Conservation (phyloP, 2,797 vertebrate species). For the Danio aesculapii region DNA sequence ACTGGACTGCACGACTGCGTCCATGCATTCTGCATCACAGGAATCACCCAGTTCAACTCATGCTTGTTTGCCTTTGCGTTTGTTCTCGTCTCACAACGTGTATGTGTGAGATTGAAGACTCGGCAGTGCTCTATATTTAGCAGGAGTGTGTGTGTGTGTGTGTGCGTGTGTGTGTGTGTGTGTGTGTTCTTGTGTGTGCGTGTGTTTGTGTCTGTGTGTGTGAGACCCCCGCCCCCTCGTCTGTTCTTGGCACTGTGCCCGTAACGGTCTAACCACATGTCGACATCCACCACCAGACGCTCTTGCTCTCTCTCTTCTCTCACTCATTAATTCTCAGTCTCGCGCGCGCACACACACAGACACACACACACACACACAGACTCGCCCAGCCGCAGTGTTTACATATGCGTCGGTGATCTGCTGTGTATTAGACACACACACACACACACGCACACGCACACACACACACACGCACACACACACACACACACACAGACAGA, state of each 20-base stretch:
- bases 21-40: no score
- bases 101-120: slow-evolving; percentile 47
- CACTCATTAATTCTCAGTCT: slow-evolving; percentile 39
- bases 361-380: slow-evolving; percentile 7
- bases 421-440: slow-evolving; percentile 38
- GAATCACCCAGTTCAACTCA: slow-evolving; percentile 27
- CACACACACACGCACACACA: neutral
- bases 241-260: slow-evolving; percentile 56
- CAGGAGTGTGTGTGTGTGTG: neutral
- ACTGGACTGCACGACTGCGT: no score
- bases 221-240: slow-evolving; percentile 32
- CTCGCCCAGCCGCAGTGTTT: slow-evolving; percentile 33
- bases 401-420: slow-evolving; percentile 45
- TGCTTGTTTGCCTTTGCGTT: slow-evolving; percentile 20
- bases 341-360: slow-evolving; percentile 25
- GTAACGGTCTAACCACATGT: slow-evolving; percentile 63
- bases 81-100: slow-evolving; percentile 40
- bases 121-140: slow-evolving; percentile 55
- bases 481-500: slow-evolving; percentile 23
- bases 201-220: slow-evolving; percentile 13
- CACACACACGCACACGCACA: neutral
- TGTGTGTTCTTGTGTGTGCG: slow-evolving; percentile 10
- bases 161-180: slow-evolving; percentile 9
- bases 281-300: slow-evolving; percentile 56
- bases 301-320: slow-evolving; percentile 30